A percentile compares a stretch with the other conserved stretches of the same genome.
These are phyloP conservation scores for Riptortus pedestris DNA, from an alignment of 1,140 invertebrate species.

Conservation along the genomic window DNA sequence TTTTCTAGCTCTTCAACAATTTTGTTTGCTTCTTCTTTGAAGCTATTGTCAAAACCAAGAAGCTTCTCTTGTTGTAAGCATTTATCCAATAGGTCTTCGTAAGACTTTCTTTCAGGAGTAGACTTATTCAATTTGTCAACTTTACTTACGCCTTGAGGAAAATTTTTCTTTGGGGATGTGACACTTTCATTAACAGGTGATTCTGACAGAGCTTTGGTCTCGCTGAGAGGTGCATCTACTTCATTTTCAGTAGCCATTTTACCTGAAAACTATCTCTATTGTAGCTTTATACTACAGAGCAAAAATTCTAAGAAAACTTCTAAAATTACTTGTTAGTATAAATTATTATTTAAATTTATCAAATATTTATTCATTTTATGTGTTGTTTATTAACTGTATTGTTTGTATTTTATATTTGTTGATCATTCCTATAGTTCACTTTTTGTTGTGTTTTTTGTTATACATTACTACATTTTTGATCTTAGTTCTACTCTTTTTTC, in stretches of 20 bases:
- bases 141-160: neutral
- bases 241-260: neutral
- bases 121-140: neutral
- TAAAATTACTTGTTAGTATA: no score
- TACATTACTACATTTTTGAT: no score
- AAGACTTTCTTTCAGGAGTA: neutral
- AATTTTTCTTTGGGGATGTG: no score
- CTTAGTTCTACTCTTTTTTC: no score
- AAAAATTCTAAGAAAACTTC: neutral
- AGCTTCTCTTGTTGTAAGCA: constrained; percentile 8
- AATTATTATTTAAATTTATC: no score
- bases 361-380: no score
- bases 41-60: constrained; percentile 1
- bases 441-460: no score
- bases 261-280: constrained; percentile 7
- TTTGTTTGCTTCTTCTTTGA: constrained; percentile 3
- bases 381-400: no score
- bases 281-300: neutral
- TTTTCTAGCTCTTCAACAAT: neutral
- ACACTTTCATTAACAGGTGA: neutral
- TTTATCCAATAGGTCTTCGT: constrained; percentile 1
- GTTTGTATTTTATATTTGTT: no score
- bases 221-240: neutral
- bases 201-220: neutral
- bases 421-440: no score